These are phyloP conservation scores for Amphilophus citrinellus DNA, from an alignment of 2,113 vertebrate genomes.

Conservation along the genomic window DNA sequence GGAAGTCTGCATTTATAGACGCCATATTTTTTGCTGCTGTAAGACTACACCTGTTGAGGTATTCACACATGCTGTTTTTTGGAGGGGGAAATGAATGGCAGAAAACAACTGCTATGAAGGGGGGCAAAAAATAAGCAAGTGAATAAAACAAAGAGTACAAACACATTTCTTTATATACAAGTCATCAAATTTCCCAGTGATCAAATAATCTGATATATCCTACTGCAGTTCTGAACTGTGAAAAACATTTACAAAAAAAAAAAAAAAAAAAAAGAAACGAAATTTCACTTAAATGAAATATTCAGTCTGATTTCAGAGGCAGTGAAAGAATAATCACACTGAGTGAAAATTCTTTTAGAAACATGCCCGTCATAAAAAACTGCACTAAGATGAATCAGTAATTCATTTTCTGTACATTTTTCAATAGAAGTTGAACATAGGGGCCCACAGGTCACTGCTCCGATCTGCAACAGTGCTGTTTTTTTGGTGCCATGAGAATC, in stretches of 20 bases:
- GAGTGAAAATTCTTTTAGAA: conserved; percentile 2
- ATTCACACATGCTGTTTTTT: conserved; percentile 3
- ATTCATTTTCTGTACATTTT: conserved; percentile 25
- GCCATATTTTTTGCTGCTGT: conserved; percentile 5
- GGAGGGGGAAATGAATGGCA: neutral
- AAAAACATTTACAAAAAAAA: conserved; percentile 6
- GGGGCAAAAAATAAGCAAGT: neutral
- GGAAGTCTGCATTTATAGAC: conserved; percentile 3
- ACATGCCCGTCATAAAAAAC: conserved; percentile 14
- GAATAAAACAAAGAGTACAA: conserved; percentile 6
- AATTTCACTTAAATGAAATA: conserved; percentile 27
- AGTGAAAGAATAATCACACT: conserved; percentile 26
- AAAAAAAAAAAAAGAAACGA: neutral
- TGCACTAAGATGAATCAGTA: conserved; percentile 15
- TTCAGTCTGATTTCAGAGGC: conserved; percentile 13
- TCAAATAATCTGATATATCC: conserved; percentile 3
- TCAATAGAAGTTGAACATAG: neutral
- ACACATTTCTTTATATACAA: conserved; percentile 26
- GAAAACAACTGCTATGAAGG: conserved; percentile 14
- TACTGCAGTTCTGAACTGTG: neutral
- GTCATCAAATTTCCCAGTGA: conserved; percentile 6
- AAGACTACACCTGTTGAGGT: conserved; percentile 48
- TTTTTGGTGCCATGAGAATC: conserved; percentile 23
- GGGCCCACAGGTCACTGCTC: conserved; percentile 12
- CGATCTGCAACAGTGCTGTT: conserved; percentile 10